These are phyloP conservation scores for Gymnorhina tibicen DNA, from an alignment of 2,113 vertebrate genomes.

Conservation along the genomic window DNA sequence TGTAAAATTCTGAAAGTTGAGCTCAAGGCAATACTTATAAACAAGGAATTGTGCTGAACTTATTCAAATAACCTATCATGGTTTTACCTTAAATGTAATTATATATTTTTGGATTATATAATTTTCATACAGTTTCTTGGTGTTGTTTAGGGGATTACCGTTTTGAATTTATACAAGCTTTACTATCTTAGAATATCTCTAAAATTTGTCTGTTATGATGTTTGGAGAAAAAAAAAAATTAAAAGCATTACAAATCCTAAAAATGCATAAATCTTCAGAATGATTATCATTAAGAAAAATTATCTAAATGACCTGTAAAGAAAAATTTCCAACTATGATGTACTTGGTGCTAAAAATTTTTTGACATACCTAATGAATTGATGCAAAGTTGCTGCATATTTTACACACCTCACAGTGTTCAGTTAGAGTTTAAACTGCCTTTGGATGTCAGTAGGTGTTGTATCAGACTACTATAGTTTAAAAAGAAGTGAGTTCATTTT, in stretches of 20 bases:
- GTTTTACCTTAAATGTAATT: not conserved
- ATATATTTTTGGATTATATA: not conserved
- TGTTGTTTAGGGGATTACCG: not conserved
- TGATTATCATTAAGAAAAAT: not conserved
- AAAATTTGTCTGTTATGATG: not conserved
- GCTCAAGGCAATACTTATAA: conserved; percentile 48
- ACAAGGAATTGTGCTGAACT: conserved; percentile 31
- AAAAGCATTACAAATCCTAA: not conserved
- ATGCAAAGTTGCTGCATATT: not conserved
- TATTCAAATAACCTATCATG: conserved; percentile 23
- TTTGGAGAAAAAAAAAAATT: not conserved
- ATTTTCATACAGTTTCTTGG: not conserved
- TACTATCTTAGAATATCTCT: not conserved
- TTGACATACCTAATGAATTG: not conserved
- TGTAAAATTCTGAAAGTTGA: conserved; percentile 4
- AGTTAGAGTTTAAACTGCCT: not conserved
- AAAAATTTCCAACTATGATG: not conserved
- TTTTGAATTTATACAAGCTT: not conserved
- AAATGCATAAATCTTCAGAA: not conserved
- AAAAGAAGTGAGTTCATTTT: not conserved
- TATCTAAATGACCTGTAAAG: not conserved
- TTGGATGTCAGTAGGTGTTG: not conserved
- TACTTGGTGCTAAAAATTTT: not conserved
- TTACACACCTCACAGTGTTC: not conserved
- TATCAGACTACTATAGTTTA: not conserved